Evolutionary conservation across 2,797 vertebrate species (phyloP), one percentile per base, ranked within the genome.

Genomic region (Sebastes variabilis): DNA sequence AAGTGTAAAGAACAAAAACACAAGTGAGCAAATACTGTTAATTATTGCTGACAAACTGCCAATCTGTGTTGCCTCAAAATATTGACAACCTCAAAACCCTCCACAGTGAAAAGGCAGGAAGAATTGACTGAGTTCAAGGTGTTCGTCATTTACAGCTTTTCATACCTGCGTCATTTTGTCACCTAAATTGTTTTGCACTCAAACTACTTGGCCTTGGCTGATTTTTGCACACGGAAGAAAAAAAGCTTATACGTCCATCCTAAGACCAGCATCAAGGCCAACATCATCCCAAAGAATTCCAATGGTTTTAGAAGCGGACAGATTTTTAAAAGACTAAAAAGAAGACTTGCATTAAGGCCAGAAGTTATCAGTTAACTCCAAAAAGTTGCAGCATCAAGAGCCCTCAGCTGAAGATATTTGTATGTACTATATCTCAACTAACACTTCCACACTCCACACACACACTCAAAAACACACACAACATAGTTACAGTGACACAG

Each of bases 21-120:
- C 8, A 72, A 62, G 30, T 4, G 6, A 58, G 25, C 4, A 84
- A 89, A 89, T 74, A 90, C 80, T 72, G 80, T 73, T 86, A 55
- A 30, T 70, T 75, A 59, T 71, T 77, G 54, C 52, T 30, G 75
- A 66, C 36, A 66, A 83, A 25, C 46, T 36, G 75, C 8, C n/a
- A 0, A 67, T 79, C 66, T 62, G 69, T 27, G 67, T 72, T 62
- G 25, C 75, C 61, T 80, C 64, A 29, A 84, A 85, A 71, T 32
- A 49, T 55, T 22, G 59, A 78, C 52, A 18, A 52, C 62, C 18
- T 49, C 11, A 22, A 67, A 71, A 66, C 10, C 10, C 3, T 34
- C 36, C 10, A 8, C 3, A 61, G 24, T 4, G 9, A 9, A 36
- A 61, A 70, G 16, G 24, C 34, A 38, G 60, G 9, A 68, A 38